These are phyloP conservation scores for Calameuta idolon DNA, from an alignment of 2,888 invertebrate genomes.

Conservation along the genomic window DNA sequence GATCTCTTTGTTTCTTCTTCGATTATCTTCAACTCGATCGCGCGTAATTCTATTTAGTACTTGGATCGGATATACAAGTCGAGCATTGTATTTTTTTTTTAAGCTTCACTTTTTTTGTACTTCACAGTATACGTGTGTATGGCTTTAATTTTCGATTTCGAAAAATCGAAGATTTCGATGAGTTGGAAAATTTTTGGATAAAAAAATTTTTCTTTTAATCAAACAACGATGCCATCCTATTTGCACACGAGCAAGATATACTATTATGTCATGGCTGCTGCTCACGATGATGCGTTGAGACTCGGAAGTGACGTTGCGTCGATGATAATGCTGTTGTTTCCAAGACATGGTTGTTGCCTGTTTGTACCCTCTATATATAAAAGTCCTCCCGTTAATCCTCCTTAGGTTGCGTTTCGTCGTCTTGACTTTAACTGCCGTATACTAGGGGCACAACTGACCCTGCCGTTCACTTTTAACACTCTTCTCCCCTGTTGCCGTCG, in stretches of 20 bases:
- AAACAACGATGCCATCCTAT: neutral
- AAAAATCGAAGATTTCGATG: neutral
- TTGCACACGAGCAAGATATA: neutral
- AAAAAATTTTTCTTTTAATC: neutral
- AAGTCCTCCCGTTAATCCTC: conserved; percentile 12
- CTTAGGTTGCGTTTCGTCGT: neutral
- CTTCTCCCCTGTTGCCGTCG: neutral
- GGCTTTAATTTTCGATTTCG: no score
- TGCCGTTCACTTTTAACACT: conserved; percentile 23
- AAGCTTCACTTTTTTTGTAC: neutral
- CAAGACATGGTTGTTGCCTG: conserved; percentile 58
- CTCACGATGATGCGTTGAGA: conserved; percentile 34
- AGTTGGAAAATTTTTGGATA: neutral
- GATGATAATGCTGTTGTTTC: conserved; percentile 49
- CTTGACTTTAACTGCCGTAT: neutral
- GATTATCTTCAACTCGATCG: neutral
- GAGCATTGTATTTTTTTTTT: neutral
- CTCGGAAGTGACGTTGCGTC: conserved; percentile 31
- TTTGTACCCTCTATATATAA: conserved; percentile 44
- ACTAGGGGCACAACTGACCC: conserved; percentile 16
- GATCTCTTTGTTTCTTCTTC: conserved; percentile 6
- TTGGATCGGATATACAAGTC: neutral
- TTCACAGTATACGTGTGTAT: neutral
- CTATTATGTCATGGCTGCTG: conserved; percentile 24
- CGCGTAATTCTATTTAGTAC: neutral